A percentile compares a stretch with the other conserved stretches of the same genome.
Evolutionary conservation across 2,888 invertebrate genomes (phyloP).

Genomic region (Drosophila testacea): DNA sequence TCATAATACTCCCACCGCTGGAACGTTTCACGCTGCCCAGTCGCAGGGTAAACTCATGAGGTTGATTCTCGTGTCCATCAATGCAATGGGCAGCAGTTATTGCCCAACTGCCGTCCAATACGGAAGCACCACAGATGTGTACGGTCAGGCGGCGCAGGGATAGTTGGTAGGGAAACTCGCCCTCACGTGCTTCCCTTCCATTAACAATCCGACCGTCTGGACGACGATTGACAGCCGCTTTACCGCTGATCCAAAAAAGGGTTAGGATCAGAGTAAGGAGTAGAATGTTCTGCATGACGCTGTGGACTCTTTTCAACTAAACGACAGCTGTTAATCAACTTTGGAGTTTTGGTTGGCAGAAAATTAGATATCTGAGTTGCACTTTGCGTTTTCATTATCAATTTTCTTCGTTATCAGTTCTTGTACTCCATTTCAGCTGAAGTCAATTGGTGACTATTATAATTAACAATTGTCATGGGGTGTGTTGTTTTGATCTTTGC

Average conservation of each 20-base stretch:
- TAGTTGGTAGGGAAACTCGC: constrained; percentile 82
- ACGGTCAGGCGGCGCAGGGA: constrained; percentile 79
- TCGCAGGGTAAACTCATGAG: constrained; percentile 74
- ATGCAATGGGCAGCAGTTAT: constrained; percentile 83
- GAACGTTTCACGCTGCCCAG: constrained; percentile 73
- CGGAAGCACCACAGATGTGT: constrained; percentile 82
- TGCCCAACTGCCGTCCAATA: constrained; percentile 79
- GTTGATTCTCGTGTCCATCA: constrained; percentile 71
- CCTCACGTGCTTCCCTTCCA: constrained; percentile 76
- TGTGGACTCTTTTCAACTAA: constrained; percentile 57
- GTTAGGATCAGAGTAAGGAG: constrained; percentile 19
- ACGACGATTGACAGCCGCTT: constrained; percentile 30
- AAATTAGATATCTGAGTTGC: constrained; percentile 25
- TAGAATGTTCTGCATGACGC: constrained; percentile 50
- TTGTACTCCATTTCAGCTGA: constrained; percentile 47
- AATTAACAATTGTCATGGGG: constrained; percentile 62
- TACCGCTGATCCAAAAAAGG: constrained; percentile 17
- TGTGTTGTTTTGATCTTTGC: constrained; percentile 37
- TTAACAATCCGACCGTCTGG: constrained; percentile 81
- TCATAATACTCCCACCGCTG: constrained; percentile 72
- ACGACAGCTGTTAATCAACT: constrained; percentile 33
- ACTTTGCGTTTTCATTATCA: constrained; percentile 54
- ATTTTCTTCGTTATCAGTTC: constrained; percentile 54
- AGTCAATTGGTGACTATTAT: constrained; percentile 46
- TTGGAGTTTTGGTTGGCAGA: constrained; percentile 32